Evolutionary conservation across 2,888 invertebrate species (phyloP).

Genomic region (Tortricodes alternella): DNA sequence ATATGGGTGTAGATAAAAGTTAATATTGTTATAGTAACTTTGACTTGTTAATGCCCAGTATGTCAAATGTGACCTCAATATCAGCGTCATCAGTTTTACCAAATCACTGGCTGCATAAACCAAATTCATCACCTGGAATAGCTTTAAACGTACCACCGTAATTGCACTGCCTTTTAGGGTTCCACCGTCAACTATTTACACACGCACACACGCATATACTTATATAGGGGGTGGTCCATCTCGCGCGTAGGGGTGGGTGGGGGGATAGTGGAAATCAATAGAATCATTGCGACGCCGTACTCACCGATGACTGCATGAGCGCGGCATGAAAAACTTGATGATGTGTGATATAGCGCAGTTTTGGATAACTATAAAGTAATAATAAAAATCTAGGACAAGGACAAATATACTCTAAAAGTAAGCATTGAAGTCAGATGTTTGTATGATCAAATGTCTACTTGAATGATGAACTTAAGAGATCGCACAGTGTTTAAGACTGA

Average conservation of each 20-base stretch:
- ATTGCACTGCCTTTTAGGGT: slow-evolving; percentile 37
- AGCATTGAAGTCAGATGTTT: no score
- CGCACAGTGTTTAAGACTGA: no score
- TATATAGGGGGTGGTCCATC: slow-evolving; percentile 30
- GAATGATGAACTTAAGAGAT: no score
- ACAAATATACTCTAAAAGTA: no score
- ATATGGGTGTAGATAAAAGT: no score
- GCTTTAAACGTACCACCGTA: slow-evolving; percentile 29
- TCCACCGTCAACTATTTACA: slow-evolving; percentile 41
- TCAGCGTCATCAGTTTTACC: background rate
- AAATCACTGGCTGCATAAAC: background rate
- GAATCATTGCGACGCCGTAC: slow-evolving; percentile 67
- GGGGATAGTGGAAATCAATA: slow-evolving; percentile 71
- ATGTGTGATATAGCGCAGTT: background rate
- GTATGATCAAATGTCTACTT: no score
- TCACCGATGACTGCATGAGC: slow-evolving; percentile 59
- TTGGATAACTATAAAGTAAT: no score
- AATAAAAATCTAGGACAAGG: no score
- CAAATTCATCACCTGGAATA: background rate
- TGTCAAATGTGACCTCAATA: no score
- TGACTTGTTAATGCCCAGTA: no score
- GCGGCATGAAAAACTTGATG: slow-evolving; percentile 11
- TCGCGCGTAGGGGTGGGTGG: slow-evolving; percentile 37
- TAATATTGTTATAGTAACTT: no score
- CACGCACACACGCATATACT: slow-evolving; percentile 1